Evolutionary conservation across 2,888 invertebrate genomes (phyloP).

Genomic region (Pelosia muscerda): DNA sequence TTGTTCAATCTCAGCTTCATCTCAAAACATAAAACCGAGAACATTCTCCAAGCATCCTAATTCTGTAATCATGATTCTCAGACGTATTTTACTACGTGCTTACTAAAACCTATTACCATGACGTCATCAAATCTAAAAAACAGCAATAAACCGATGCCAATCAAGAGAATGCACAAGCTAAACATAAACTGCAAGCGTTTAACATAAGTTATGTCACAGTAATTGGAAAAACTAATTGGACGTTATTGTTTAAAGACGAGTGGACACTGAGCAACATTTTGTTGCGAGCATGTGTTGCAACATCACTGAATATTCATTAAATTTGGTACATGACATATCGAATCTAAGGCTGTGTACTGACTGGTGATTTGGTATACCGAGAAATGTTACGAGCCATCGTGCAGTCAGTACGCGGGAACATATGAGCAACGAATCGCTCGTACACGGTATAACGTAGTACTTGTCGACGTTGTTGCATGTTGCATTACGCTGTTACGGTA

Average conservation of each 20-base stretch:
- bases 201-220: slow-evolving; percentile 47
- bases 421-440: neutral
- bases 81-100: slow-evolving; percentile 16
- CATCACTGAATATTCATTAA: neutral
- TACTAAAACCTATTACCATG: slow-evolving; percentile 31
- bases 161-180: slow-evolving; percentile 56
- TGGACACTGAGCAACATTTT: slow-evolving; percentile 11
- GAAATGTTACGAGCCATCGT: neutral
- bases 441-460: neutral
- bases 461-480: neutral
- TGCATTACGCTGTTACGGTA: neutral
- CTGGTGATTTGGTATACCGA: neutral
- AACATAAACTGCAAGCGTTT: slow-evolving; percentile 38
- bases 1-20: neutral
- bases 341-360: neutral
- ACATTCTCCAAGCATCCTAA: slow-evolving; percentile 10
- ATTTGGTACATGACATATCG: neutral
- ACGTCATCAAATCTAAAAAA: slow-evolving; percentile 36
- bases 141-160: slow-evolving; percentile 38
- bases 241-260: slow-evolving; percentile 39
- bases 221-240: slow-evolving; percentile 60
- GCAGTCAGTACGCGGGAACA: neutral
- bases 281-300: slow-evolving; percentile 1
- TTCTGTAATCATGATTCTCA: slow-evolving; percentile 17
- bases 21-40: neutral